Evolutionary conservation across 2,797 vertebrate genomes (phyloP).

Genomic region (Columba guinea): DNA sequence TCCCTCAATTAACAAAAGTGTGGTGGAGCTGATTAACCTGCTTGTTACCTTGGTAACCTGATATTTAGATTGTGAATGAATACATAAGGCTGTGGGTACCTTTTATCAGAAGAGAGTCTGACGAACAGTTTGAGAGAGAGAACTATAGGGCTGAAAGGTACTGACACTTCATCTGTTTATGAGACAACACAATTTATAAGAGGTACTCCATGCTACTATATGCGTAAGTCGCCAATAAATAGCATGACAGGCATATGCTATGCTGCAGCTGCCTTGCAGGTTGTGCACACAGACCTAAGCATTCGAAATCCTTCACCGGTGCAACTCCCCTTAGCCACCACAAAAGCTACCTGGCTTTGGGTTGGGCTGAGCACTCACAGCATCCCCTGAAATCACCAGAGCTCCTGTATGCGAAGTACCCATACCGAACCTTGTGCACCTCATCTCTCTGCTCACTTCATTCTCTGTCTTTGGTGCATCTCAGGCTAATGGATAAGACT

Average conservation of each 20-base stretch:
- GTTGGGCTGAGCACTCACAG: not conserved
- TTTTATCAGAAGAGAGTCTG: slow-evolving; percentile 62
- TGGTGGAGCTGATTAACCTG: slow-evolving; percentile 75
- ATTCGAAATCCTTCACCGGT: not conserved
- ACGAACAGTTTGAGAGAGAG: slow-evolving; percentile 49
- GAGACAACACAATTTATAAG: slow-evolving; percentile 41
- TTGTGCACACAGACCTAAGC: not conserved
- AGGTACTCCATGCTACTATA: not conserved
- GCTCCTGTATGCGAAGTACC: not conserved
- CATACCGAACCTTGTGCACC: not conserved
- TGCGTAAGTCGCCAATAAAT: slow-evolving; percentile 1
- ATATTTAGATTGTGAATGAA: slow-evolving; percentile 70
- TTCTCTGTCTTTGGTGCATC: not conserved
- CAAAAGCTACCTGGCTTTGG: not conserved
- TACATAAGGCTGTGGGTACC: slow-evolving; percentile 30
- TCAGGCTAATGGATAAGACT: slow-evolving; percentile 47
- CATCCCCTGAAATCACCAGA: not conserved
- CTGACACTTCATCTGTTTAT: slow-evolving; percentile 47
- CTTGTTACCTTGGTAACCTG: slow-evolving; percentile 76
- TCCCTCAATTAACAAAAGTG: slow-evolving; percentile 76
- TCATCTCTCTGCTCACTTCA: not conserved
- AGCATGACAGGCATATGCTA: not conserved
- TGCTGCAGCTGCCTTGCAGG: not conserved
- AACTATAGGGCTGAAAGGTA: slow-evolving; percentile 28
- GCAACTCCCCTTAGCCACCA: not conserved